Conservation (phyloP, 2,888 invertebrate genomes). For the Pachliopta kotzebuea region DNA sequence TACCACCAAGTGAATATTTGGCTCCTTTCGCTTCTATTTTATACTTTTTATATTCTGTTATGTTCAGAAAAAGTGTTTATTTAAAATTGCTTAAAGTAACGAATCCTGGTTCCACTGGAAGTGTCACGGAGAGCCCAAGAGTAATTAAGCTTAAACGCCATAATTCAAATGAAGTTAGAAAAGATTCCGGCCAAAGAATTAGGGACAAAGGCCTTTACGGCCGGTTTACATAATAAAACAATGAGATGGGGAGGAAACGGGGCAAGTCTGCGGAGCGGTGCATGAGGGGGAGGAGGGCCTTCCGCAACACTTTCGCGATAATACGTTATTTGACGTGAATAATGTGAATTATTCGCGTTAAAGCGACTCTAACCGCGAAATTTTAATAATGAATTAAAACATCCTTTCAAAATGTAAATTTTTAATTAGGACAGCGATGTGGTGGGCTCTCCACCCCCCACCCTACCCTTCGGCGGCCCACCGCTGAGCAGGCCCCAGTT, state of each 20-base stretch:
- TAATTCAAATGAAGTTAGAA: constrained; percentile 65
- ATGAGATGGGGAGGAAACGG: constrained; percentile 33
- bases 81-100: not conserved
- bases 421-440: constrained; percentile 63
- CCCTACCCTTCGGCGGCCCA: constrained; percentile 35
- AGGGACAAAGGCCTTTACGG: constrained; percentile 44
- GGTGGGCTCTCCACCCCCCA: constrained; percentile 31
- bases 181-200: constrained; percentile 68
- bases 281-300: constrained; percentile 7
- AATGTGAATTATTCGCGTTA: constrained; percentile 56
- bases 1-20: no score
- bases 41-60: no score
- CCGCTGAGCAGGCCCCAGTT: constrained; percentile 21
- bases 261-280: constrained; percentile 9
- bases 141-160: constrained; percentile 65
- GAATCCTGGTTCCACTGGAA: constrained; percentile 21
- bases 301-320: constrained; percentile 37
- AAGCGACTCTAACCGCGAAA: constrained; percentile 65
- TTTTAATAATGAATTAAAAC: constrained; percentile 77
- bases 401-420: constrained; percentile 76
- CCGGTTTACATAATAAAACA: constrained; percentile 57
- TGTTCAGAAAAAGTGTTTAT: no score
- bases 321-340: constrained; percentile 59
- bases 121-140: constrained; percentile 39
- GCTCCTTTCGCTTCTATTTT: no score